Conservation (phyloP, 2,888 invertebrate species). For the Lottia scabra region DNA sequence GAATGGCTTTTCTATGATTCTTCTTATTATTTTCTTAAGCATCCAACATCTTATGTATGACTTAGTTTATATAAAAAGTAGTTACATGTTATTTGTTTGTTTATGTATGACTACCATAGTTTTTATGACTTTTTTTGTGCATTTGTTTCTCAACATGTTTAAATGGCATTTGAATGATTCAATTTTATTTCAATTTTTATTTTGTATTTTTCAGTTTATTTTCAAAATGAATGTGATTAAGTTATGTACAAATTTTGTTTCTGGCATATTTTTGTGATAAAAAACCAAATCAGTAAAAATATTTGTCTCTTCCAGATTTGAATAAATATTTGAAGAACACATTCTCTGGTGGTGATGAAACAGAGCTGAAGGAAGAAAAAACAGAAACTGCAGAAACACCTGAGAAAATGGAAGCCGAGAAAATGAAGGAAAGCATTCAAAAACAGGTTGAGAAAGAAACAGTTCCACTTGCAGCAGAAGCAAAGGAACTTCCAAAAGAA, state of each 20-base stretch:
- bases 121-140: neutral
- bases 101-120: neutral
- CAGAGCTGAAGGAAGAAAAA: slow-evolving; percentile 2
- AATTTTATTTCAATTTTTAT: too few species aligned
- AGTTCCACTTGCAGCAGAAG: neutral
- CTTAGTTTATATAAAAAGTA: slow-evolving; percentile 9
- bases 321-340: slow-evolving; percentile 7
- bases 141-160: too few species aligned
- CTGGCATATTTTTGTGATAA: too few species aligned
- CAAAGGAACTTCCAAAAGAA: neutral
- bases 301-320: slow-evolving; percentile 5
- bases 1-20: neutral
- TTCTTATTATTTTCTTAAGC: too few species aligned
- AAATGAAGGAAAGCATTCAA: neutral
- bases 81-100: neutral
- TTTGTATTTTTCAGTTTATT: too few species aligned
- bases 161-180: too few species aligned
- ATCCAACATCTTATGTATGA: too few species aligned
- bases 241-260: too few species aligned
- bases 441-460: neutral
- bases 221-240: too few species aligned
- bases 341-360: slow-evolving; percentile 11
- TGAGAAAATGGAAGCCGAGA: neutral
- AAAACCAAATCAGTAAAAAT: too few species aligned
- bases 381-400: neutral